These are phyloP conservation scores for Ernsta delagoae DNA, from an alignment of 2,888 invertebrate species.

Conservation along the genomic window DNA sequence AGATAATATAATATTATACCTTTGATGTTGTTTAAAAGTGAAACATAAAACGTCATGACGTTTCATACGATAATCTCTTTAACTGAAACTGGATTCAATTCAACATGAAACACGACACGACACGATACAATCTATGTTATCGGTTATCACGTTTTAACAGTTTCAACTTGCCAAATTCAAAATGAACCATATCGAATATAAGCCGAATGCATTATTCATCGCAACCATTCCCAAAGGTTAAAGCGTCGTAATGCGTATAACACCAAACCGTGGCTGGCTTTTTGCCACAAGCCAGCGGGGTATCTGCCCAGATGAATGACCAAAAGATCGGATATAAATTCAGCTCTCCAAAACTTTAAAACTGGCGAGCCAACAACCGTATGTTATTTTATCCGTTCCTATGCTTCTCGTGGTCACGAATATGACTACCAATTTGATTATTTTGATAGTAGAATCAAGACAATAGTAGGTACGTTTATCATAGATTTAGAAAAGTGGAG, in stretches of 20 bases:
- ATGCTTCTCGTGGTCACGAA: background rate
- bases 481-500: no score
- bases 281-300: slow-evolving; percentile 10
- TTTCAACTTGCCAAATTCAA: slow-evolving; percentile 33
- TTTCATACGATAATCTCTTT: background rate
- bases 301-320: slow-evolving; percentile 7
- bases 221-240: slow-evolving; percentile 25
- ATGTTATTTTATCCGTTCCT: slow-evolving; percentile 7
- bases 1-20: no score
- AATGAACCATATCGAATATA: slow-evolving; percentile 27
- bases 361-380: slow-evolving; percentile 3
- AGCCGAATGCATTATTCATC: slow-evolving; percentile 35
- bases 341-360: slow-evolving; percentile 1
- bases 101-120: background rate
- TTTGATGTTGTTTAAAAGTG: background rate
- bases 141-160: slow-evolving; percentile 9
- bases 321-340: slow-evolving; percentile 12
- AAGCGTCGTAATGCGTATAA: slow-evolving; percentile 32
- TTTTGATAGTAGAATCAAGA: background rate
- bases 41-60: background rate
- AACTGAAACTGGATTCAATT: background rate
- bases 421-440: background rate
- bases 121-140: slow-evolving; percentile 4
- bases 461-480: no score
- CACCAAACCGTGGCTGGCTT: slow-evolving; percentile 31